phyloP scores from a whole-genome alignment of 1,140 invertebrate genomes.

The Pemphigus obesinymphae region DNA sequence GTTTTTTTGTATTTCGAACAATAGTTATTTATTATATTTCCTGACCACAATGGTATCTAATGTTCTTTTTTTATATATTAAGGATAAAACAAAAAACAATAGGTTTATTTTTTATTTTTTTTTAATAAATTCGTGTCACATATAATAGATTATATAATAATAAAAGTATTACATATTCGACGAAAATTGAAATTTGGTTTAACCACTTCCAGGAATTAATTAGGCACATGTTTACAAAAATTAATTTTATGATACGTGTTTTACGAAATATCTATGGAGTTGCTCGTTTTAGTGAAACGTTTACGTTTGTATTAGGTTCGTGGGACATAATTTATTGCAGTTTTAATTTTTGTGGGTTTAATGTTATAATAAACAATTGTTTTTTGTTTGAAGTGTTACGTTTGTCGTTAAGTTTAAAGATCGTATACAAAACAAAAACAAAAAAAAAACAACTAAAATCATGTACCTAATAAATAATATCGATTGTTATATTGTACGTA shows the following conservation, averaged over 20 bases:
- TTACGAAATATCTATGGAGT: not conserved
- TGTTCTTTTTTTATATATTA: too few species aligned
- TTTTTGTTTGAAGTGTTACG: not conserved
- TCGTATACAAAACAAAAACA: not conserved
- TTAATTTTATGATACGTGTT: not conserved
- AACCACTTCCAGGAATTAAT: not conserved
- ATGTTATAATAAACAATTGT: not conserved
- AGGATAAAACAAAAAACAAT: too few species aligned
- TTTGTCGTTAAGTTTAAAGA: not conserved
- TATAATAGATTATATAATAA: not conserved
- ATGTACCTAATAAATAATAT: constrained; percentile 2
- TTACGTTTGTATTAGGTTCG: not conserved
- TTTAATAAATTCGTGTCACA: not conserved
- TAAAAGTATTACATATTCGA: not conserved
- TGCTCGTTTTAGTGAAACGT: not conserved
- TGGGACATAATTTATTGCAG: not conserved
- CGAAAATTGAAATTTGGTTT: not conserved
- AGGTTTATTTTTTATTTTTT: not conserved
- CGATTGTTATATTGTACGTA: not conserved
- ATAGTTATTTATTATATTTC: too few species aligned
- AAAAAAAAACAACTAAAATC: not conserved
- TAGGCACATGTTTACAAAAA: not conserved
- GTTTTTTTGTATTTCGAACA: too few species aligned
- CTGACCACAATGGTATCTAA: too few species aligned
- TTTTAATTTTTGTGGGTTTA: not conserved